phyloP scores from a whole-genome alignment of 2,888 invertebrate species.

The Neoaliturus tenellus region DNA sequence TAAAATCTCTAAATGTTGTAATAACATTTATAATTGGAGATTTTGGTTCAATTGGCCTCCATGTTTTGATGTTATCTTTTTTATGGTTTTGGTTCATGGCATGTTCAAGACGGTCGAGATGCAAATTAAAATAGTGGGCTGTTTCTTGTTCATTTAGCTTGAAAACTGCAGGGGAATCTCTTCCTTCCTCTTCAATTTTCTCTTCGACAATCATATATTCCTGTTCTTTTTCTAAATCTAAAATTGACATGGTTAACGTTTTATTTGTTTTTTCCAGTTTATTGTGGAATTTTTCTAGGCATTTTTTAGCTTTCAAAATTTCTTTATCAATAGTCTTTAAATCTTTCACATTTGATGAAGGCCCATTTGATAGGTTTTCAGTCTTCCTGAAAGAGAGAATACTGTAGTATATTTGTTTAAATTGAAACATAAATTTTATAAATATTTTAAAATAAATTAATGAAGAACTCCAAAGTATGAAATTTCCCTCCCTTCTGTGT shows the following conservation, averaged over 20 bases:
- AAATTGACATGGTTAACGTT: not conserved
- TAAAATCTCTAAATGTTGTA: not conserved
- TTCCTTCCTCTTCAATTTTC: not conserved
- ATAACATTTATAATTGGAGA: constrained; percentile 18
- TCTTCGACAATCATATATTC: not conserved
- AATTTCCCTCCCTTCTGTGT: no score
- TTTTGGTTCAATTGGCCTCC: not conserved
- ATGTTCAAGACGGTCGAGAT: constrained; percentile 27
- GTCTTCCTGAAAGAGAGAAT: not conserved
- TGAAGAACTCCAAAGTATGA: no score
- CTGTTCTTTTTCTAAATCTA: not conserved
- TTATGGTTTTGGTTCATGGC: not conserved
- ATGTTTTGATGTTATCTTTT: not conserved
- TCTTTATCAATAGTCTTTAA: constrained; percentile 12
- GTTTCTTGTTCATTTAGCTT: not conserved
- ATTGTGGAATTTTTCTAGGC: not conserved
- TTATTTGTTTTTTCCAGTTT: not conserved
- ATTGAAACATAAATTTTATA: no score
- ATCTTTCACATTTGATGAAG: not conserved
- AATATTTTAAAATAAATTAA: no score
- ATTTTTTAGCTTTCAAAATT: constrained; percentile 14
- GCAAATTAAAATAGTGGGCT: not conserved
- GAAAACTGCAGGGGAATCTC: not conserved
- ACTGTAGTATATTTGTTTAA: no score
- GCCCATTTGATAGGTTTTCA: not conserved